These are phyloP conservation scores for Pyrgus malvae DNA, from an alignment of 2,888 invertebrate genomes.

Conservation along the genomic window DNA sequence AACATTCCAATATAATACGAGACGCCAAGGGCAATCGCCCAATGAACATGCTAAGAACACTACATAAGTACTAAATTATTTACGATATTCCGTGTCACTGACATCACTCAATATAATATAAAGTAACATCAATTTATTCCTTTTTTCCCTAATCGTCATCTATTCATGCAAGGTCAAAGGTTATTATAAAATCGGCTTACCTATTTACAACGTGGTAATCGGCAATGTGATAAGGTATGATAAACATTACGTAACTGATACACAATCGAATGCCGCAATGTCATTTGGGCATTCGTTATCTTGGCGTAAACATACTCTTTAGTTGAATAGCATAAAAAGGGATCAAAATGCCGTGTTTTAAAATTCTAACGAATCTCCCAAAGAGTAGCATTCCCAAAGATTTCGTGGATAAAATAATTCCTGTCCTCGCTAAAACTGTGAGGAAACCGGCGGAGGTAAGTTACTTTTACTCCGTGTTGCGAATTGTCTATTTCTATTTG, in stretches of 20 bases:
- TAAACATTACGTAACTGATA: conserved; percentile 13
- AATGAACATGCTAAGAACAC: no score
- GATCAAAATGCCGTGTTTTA: conserved; percentile 57
- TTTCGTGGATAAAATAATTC: conserved; percentile 54
- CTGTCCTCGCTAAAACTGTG: conserved; percentile 45
- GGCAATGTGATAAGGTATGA: conserved; percentile 9
- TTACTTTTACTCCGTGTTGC: neutral
- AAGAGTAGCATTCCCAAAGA: conserved; percentile 51
- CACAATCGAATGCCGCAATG: neutral
- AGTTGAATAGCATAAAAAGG: neutral
- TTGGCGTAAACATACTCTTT: neutral
- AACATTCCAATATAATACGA: no score
- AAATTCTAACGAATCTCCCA: conserved; percentile 57
- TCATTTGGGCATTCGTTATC: neutral
- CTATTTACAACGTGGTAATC: neutral
- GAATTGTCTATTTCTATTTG: neutral
- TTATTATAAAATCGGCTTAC: neutral
- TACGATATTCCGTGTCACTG: no score
- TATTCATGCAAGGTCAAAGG: neutral
- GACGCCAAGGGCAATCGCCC: no score
- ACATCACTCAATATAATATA: no score
- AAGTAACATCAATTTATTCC: no score
- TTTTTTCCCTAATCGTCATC: neutral
- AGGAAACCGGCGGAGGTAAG: conserved; percentile 38
- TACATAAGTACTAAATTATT: no score